Conservation (phyloP, 2,797 vertebrate genomes). For the Denticeps clupeoides region DNA sequence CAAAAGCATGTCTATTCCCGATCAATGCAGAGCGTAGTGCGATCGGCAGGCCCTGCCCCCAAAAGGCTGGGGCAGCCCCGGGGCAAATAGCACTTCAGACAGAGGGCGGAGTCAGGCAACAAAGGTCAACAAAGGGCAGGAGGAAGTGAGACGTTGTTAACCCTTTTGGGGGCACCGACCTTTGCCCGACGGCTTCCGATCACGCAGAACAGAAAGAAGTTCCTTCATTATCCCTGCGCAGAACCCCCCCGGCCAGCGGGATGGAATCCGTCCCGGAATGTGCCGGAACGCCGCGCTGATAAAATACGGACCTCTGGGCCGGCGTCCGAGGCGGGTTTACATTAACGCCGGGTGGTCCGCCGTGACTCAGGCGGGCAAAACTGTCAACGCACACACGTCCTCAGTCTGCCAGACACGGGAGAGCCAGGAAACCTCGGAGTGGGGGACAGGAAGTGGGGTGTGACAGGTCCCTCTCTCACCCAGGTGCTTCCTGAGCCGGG, state of each 20-base stretch:
- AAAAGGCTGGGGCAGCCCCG: constrained; percentile 15
- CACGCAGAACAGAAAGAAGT: constrained; percentile 7
- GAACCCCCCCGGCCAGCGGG: constrained; percentile 10
- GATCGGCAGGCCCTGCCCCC: too few species aligned
- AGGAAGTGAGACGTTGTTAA: constrained; percentile 16
- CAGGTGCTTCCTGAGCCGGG: constrained; percentile 60
- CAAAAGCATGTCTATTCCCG: too few species aligned
- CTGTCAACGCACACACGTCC: constrained; percentile 38
- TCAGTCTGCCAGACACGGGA: not conserved
- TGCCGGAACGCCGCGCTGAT: too few species aligned
- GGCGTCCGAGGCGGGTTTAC: constrained; percentile 43
- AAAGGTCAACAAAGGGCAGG: constrained; percentile 18
- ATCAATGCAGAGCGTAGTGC: too few species aligned
- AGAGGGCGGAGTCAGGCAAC: constrained; percentile 10
- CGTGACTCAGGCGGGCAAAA: constrained; percentile 51
- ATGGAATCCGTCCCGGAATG: too few species aligned
- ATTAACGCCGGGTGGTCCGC: constrained; percentile 57
- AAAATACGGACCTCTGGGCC: constrained; percentile 33
- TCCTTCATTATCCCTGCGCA: constrained; percentile 13
- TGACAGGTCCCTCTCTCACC: constrained; percentile 35
- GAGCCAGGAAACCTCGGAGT: too few species aligned
- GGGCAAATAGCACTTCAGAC: constrained; percentile 22
- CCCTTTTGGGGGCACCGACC: constrained; percentile 18
- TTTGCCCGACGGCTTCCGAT: constrained; percentile 6
- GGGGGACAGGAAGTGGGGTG: too few species aligned